Evolutionary conservation across 2,113 vertebrate genomes (phyloP).

Genomic region (Thunnus thynnus): DNA sequence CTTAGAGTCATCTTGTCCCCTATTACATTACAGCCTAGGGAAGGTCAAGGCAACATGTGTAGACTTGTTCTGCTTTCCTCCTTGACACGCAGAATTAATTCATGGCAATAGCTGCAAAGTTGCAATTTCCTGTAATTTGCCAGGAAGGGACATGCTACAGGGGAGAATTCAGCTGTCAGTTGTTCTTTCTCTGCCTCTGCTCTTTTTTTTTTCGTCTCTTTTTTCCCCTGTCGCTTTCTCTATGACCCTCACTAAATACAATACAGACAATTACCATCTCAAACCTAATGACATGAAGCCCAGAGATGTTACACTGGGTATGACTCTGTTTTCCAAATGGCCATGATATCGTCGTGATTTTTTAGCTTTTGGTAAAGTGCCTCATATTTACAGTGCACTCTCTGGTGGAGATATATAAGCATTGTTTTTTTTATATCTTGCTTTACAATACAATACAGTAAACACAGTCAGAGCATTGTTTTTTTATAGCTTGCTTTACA

Average conservation of each 20-base stretch:
- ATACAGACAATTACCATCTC: constrained; percentile 32
- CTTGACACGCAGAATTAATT: constrained; percentile 43
- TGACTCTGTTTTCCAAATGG: constrained; percentile 43
- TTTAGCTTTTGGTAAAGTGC: constrained; percentile 44
- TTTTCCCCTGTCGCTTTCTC: constrained; percentile 11
- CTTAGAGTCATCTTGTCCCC: constrained; percentile 35
- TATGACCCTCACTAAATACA: constrained; percentile 30
- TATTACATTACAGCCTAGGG: constrained; percentile 42
- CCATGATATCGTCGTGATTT: constrained; percentile 37
- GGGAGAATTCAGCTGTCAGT: neutral
- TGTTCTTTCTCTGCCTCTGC: constrained; percentile 9
- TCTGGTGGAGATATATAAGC: constrained; percentile 47
- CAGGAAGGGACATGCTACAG: constrained; percentile 16
- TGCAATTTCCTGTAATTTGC: constrained; percentile 68
- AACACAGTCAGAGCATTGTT: constrained; percentile 11
- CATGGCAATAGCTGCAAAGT: constrained; percentile 52
- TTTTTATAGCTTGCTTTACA: neutral
- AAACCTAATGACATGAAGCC: constrained; percentile 44
- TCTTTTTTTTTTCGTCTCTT: constrained; percentile 13
- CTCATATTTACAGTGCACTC: constrained; percentile 51
- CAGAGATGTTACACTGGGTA: constrained; percentile 43
- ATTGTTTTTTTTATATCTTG: constrained; percentile 22
- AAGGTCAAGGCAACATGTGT: constrained; percentile 58
- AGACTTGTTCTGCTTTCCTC: constrained; percentile 51
- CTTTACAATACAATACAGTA: constrained; percentile 9